Evolutionary conservation across 2,888 invertebrate species (phyloP).

Genomic region (Macaria notata): DNA sequence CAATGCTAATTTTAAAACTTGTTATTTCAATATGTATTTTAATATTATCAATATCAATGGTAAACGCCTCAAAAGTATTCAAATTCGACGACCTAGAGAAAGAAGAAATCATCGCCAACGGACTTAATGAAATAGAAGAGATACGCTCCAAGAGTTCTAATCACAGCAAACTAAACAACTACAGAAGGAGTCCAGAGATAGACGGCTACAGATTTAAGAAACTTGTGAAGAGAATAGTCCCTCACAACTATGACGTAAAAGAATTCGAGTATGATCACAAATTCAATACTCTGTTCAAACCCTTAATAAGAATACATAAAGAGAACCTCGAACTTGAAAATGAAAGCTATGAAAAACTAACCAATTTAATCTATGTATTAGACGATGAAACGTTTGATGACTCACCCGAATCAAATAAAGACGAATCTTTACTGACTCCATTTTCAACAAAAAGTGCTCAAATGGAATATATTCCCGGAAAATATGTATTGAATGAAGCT

Average conservation of each 20-base stretch:
- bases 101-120: constrained; percentile 2
- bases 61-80: constrained; percentile 8
- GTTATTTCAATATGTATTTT: constrained; percentile 16
- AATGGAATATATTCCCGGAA: constrained; percentile 4
- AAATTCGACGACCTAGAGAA: constrained; percentile 11
- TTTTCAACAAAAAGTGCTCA: constrained; percentile 11
- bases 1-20: constrained; percentile 10
- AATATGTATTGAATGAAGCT: neutral
- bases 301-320: constrained; percentile 38
- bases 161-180: neutral
- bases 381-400: constrained; percentile 5
- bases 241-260: constrained; percentile 30
- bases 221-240: constrained; percentile 38
- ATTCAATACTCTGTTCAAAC: constrained; percentile 38
- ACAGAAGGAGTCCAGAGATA: constrained; percentile 2
- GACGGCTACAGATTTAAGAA: constrained; percentile 10
- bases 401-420: neutral
- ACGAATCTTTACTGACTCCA: constrained; percentile 10
- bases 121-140: neutral
- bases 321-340: constrained; percentile 18
- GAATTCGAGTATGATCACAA: constrained; percentile 35
- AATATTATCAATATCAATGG: constrained; percentile 16
- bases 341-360: constrained; percentile 6
- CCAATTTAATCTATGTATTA: constrained; percentile 8
- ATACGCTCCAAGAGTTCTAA: too few relatives aligned